Conservation (phyloP, 1,140 invertebrate species). For the Ditylenchus dipsaci region DNA sequence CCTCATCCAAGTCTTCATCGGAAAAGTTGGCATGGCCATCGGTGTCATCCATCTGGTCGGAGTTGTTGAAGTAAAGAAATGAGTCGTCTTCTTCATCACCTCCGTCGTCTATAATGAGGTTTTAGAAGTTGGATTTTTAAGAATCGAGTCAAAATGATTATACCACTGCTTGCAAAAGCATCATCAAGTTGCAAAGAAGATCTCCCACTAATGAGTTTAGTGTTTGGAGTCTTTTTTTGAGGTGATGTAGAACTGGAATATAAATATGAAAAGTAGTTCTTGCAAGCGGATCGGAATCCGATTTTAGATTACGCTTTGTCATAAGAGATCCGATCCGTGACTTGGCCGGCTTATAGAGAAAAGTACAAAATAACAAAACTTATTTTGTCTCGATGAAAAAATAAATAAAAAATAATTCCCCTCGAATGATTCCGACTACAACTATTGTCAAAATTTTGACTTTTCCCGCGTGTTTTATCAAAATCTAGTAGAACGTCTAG, state of each 20-base stretch:
- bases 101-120: conserved; percentile 25
- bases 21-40: conserved; percentile 15
- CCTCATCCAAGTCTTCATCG: conserved; percentile 19
- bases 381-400: conserved; percentile 7
- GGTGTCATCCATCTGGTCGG: conserved; percentile 20
- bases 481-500: no score
- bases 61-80: conserved; percentile 13
- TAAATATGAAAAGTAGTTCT: no score
- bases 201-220: background rate
- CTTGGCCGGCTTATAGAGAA: no score
- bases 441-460: no score
- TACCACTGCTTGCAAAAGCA: conserved; percentile 14
- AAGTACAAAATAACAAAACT: no score
- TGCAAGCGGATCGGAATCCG: no score
- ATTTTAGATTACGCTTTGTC: no score
- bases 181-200: conserved; percentile 1
- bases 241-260: background rate
- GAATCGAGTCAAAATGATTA: background rate
- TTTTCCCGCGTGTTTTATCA: no score
- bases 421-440: background rate
- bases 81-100: conserved; percentile 40
- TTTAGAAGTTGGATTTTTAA: conserved; percentile 9
- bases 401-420: background rate
- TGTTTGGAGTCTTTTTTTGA: background rate
- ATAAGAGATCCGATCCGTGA: no score